Percentiles rank a stretch among this genome's conserved stretches.
phyloP scores from a whole-genome alignment of 2,113 vertebrate species.

The Amphiprion percula region DNA sequence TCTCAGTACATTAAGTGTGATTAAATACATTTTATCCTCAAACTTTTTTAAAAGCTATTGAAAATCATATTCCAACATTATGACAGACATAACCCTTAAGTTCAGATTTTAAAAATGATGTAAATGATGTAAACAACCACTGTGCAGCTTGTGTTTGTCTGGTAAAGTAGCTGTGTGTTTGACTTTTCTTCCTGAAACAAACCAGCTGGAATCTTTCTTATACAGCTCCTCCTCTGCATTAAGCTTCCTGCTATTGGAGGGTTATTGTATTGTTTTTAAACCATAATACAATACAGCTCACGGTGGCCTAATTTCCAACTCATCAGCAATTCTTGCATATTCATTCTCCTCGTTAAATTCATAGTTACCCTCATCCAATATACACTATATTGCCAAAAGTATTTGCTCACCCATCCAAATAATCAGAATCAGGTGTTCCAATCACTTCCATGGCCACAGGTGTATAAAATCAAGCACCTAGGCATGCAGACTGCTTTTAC shows the following conservation, averaged over 20 bases:
- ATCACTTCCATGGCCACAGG: too few species aligned
- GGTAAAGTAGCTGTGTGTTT: conserved; percentile 5
- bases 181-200: not conserved
- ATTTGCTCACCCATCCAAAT: too few species aligned
- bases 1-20: too few species aligned
- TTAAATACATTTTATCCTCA: too few species aligned
- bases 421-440: too few species aligned
- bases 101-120: not conserved
- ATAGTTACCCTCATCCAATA: not conserved
- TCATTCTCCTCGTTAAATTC: not conserved
- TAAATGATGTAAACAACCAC: not conserved
- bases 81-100: too few species aligned
- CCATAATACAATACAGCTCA: conserved; percentile 6
- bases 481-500: too few species aligned
- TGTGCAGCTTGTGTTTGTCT: not conserved
- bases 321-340: not conserved
- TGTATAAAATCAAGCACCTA: too few species aligned
- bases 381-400: too few species aligned
- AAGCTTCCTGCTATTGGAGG: conserved; percentile 63
- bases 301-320: conserved; percentile 12
- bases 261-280: conserved; percentile 9
- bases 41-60: too few species aligned
- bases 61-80: not conserved
- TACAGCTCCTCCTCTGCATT: not conserved
- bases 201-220: conserved; percentile 15